These are phyloP conservation scores for Agapornis roseicollis DNA, from an alignment of 2,113 vertebrate species.

Conservation along the genomic window DNA sequence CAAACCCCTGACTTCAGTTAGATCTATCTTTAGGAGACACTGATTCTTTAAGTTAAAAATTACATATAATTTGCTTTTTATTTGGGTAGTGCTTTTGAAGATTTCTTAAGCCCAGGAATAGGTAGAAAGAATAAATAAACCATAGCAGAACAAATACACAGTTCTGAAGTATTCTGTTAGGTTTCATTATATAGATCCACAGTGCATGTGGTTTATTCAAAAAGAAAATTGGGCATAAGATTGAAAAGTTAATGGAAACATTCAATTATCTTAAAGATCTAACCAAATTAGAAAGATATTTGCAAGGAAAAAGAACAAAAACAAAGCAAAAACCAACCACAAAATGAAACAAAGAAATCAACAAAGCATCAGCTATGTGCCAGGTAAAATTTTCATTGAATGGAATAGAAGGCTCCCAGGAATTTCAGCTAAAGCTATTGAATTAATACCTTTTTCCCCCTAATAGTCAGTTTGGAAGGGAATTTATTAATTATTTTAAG, in stretches of 20 bases:
- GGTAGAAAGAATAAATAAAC: slow-evolving; percentile 27
- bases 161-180: not conserved
- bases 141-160: slow-evolving; percentile 5
- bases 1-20: not conserved
- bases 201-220: not conserved
- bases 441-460: not conserved
- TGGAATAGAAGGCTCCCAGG: not conserved
- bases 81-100: slow-evolving; percentile 8
- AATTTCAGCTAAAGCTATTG: not conserved
- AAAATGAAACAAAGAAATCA: not conserved
- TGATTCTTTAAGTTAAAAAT: not conserved
- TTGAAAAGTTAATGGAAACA: not conserved
- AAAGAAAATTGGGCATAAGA: not conserved
- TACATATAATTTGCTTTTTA: not conserved
- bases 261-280: not conserved
- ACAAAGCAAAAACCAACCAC: not conserved
- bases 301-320: not conserved
- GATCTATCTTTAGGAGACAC: slow-evolving; percentile 8
- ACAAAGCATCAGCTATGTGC: not conserved
- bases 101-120: not conserved
- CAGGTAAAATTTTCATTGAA: not conserved
- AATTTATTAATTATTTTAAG: not conserved
- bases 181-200: not conserved
- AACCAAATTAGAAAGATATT: not conserved
- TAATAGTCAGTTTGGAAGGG: not conserved